Base-by-base conservation (phyloP, 2,888 invertebrate species). In the Acrobeloides nanus region DNA sequence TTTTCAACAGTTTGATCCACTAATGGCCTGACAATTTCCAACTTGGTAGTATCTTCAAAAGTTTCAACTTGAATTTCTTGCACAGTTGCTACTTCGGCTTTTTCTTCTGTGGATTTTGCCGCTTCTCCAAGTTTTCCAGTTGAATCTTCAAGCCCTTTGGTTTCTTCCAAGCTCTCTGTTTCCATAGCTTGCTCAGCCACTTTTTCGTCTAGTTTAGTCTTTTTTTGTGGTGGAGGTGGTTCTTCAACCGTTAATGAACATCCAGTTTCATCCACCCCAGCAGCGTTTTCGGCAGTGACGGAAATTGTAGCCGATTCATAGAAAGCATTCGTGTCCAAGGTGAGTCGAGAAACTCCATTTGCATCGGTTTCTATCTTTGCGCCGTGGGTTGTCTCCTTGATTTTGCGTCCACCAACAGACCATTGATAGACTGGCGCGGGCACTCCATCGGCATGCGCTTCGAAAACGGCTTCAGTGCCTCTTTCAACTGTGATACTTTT, bases 361-460 rank as follows among this genome's bases (percentile, higher is more conserved):
- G 25, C 43, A 15, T 48, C 43, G 7, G 48, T 48, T 29, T 59
- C 57, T 25, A 65, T 54, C 18, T 53, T 46, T 21, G 62, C 62
- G 29, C 68, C 68, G 39, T 66, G 62, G 33, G 62, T 60, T 20
- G 57, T 47, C 17, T 65, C 57, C 18, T 63, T 64, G 21, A 69
- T 63, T 54, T 62, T 53, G 23, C 48, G 55, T 7, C 49, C 49
- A 10, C 37, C 41, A 40, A 59, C 53, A 10, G 56, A 58, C 69
- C 69, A 69, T n/a, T 49, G 43, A 45, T 65, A 66, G 21, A 59
- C 60, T 10, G 68, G 59, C n/a, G 55, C 41, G 2, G 69, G 69
- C 27, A 55, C 57, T 8, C 59, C 69, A 27, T 58, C 57, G 7
- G 67, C 69, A 23, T 64, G 61, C 15, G 69, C 69, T 21, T 51